These are phyloP conservation scores for Helogale parvula DNA, from an alignment of 2,113 vertebrate genomes.

Conservation along the genomic window DNA sequence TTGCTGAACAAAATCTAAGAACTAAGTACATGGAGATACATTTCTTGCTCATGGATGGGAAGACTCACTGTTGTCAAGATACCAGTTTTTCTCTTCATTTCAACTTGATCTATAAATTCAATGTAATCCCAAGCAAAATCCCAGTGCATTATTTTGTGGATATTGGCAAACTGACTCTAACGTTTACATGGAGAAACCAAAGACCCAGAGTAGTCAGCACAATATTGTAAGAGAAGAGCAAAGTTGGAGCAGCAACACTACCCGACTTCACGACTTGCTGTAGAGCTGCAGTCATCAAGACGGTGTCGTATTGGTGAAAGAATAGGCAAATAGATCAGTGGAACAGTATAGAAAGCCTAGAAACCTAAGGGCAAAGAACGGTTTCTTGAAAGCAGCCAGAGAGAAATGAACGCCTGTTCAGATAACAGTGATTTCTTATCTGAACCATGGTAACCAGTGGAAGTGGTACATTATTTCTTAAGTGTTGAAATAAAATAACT, in stretches of 20 bases:
- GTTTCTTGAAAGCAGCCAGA: not conserved
- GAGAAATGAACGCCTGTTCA: not conserved
- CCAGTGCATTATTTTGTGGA: not conserved
- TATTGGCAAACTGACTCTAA: not conserved
- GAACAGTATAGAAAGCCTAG: not conserved
- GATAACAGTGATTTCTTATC: not conserved
- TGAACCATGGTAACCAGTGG: not conserved
- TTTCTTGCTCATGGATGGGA: not conserved
- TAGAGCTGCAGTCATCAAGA: not conserved
- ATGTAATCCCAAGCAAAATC: not conserved
- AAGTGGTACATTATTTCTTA: not conserved
- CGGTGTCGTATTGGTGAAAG: not conserved
- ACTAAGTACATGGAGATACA: not conserved
- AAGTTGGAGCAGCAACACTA: not conserved
- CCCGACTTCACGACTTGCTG: not conserved
- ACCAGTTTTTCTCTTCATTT: not conserved
- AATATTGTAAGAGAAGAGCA: not conserved
- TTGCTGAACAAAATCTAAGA: not conserved
- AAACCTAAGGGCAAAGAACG: not conserved
- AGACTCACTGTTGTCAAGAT: not conserved
- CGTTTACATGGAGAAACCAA: not conserved
- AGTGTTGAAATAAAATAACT: not conserved
- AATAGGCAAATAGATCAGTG: not conserved
- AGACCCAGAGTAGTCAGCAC: not conserved
- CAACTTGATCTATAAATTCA: not conserved